phyloP scores from a whole-genome alignment of 2,113 vertebrate genomes.

The Vanacampus margaritifer region DNA sequence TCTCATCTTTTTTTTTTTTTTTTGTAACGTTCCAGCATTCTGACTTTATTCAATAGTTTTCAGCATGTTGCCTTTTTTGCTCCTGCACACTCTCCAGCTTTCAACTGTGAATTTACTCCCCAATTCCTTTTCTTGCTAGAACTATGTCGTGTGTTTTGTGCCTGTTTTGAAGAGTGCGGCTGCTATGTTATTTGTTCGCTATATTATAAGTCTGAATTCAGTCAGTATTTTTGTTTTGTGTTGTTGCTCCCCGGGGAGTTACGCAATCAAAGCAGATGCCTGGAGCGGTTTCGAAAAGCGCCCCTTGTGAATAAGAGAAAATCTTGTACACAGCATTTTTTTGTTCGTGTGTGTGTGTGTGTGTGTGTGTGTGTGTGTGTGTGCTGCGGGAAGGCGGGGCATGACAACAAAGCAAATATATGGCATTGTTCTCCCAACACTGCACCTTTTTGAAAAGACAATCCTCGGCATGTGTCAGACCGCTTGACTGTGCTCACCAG shows the following conservation, averaged over 20 bases:
- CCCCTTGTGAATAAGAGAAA: constrained; percentile 75
- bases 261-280: constrained; percentile 78
- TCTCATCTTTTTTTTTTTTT: constrained; percentile 51
- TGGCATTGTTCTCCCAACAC: constrained; percentile 68
- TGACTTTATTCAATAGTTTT: constrained; percentile 9
- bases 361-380: constrained; percentile 53
- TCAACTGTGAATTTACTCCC: constrained; percentile 72
- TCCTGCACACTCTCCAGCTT: constrained; percentile 56
- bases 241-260: constrained; percentile 70
- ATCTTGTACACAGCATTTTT: constrained; percentile 75
- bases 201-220: constrained; percentile 77
- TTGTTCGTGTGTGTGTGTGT: constrained; percentile 21
- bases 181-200: constrained; percentile 75
- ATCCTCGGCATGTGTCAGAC: constrained; percentile 37
- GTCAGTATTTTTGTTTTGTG: constrained; percentile 77
- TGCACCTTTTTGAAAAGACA: constrained; percentile 46
- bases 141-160: constrained; percentile 34
- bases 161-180: constrained; percentile 69
- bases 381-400: constrained; percentile 65
- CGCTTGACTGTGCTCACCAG: constrained; percentile 46
- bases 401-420: constrained; percentile 76
- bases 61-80: constrained; percentile 26
- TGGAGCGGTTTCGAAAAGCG: constrained; percentile 74
- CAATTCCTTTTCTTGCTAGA: constrained; percentile 71
- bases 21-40: background rate